phyloP scores from a whole-genome alignment of 2,113 vertebrate genomes.

The Platichthys flesus region DNA sequence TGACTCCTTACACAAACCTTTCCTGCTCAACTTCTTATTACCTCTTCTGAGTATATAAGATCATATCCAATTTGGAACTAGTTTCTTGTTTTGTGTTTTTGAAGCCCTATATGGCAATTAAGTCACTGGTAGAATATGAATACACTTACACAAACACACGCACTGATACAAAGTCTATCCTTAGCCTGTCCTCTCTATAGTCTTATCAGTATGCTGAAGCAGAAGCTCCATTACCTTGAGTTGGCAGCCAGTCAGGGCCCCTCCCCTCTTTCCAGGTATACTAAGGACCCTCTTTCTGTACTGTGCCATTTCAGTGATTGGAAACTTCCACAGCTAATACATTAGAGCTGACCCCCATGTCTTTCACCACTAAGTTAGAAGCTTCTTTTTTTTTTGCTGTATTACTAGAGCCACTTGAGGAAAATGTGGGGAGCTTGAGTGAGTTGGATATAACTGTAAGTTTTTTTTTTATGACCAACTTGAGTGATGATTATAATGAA shows the following conservation, averaged over 20 bases:
- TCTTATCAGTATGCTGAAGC: conserved; percentile 70
- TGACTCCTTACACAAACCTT: not conserved
- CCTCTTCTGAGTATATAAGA: too few species aligned
- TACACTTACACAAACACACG: not conserved
- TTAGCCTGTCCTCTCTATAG: conserved; percentile 48
- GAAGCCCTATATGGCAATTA: too few species aligned
- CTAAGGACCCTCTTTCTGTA: conserved; percentile 58
- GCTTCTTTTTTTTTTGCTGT: conserved; percentile 17
- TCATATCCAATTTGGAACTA: too few species aligned
- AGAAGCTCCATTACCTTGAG: conserved; percentile 55
- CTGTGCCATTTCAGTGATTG: conserved; percentile 76
- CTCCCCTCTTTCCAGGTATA: conserved; percentile 60
- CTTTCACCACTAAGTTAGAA: conserved; percentile 42
- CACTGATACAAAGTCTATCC: not conserved
- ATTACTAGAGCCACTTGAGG: conserved; percentile 40
- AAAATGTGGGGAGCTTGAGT: conserved; percentile 12
- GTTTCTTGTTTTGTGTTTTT: too few species aligned
- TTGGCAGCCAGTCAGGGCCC: conserved; percentile 74
- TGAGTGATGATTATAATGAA: too few species aligned
- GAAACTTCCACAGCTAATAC: conserved; percentile 62
- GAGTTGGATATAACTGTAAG: not conserved
- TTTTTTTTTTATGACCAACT: not conserved
- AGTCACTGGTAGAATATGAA: conserved; percentile 6
- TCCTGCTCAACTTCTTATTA: too few species aligned
- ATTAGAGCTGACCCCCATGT: conserved; percentile 46